These are phyloP conservation scores for Cephus spinipes DNA, from an alignment of 2,888 invertebrate species.

Conservation along the genomic window DNA sequence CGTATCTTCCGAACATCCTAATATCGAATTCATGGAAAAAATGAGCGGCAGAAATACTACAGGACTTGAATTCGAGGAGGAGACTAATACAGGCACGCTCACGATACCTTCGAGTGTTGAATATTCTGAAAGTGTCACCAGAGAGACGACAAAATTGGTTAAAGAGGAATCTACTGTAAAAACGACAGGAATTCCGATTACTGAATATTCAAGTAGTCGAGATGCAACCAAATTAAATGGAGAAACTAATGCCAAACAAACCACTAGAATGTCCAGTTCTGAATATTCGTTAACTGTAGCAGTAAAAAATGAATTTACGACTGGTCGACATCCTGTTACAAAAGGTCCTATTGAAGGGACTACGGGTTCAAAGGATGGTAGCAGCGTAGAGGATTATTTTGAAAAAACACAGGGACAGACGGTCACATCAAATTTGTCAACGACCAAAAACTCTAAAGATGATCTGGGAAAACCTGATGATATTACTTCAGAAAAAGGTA, in stretches of 20 bases:
- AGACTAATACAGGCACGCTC: not conserved
- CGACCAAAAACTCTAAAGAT: not conserved
- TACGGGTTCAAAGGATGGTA: not conserved
- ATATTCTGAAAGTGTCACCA: not conserved
- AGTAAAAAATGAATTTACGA: not conserved
- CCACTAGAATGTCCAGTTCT: not conserved
- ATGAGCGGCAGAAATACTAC: conserved; percentile 22
- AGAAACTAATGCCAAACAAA: not conserved
- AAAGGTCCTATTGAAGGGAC: not conserved
- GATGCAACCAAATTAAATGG: not conserved
- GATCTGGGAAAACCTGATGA: not conserved
- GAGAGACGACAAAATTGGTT: not conserved
- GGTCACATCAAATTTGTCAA: not conserved
- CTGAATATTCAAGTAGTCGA: not conserved
- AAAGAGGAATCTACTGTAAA: too few relatives aligned
- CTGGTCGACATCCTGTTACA: not conserved
- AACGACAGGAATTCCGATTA: not conserved
- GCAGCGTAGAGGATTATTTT: not conserved
- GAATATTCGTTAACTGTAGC: not conserved
- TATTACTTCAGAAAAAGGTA: not conserved
- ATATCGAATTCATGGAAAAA: conserved; percentile 19
- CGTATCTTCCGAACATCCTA: conserved; percentile 3
- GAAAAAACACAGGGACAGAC: not conserved
- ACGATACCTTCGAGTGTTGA: not conserved
- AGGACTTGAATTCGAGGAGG: not conserved